Conservation (phyloP, 2,888 invertebrate species). For the Sphaerophoria taeniata region DNA sequence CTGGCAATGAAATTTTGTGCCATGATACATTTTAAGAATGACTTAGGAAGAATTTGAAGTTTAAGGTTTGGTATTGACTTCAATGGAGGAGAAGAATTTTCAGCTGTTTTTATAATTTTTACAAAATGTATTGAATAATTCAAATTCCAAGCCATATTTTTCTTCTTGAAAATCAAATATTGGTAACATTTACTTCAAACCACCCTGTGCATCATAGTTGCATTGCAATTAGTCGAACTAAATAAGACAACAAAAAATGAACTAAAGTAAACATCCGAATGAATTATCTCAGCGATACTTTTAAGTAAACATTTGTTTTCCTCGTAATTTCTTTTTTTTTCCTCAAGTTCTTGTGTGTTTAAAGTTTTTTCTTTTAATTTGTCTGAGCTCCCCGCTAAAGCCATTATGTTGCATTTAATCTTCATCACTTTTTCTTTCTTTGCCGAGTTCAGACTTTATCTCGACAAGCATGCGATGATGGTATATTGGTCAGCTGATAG, state of each 20-base stretch:
- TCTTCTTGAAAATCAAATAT: neutral
- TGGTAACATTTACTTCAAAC: neutral
- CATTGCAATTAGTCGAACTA: conserved; percentile 55
- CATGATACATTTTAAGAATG: neutral
- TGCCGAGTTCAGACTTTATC: conserved; percentile 56
- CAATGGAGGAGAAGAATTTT: neutral
- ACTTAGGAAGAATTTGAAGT: neutral
- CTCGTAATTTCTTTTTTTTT: conserved; percentile 3
- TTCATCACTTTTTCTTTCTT: conserved; percentile 71
- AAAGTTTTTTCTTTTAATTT: neutral
- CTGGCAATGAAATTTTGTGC: neutral
- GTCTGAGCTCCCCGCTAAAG: conserved; percentile 53
- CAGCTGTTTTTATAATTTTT: too few relatives aligned
- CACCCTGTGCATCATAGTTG: conserved; percentile 10
- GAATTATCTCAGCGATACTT: conserved; percentile 41
- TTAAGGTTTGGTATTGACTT: too few relatives aligned
- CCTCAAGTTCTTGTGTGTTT: neutral
- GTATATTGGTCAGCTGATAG: conserved; percentile 66
- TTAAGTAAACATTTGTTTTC: conserved; percentile 46
- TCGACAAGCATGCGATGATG: conserved; percentile 50
- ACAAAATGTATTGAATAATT: too few relatives aligned
- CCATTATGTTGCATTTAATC: conserved; percentile 72
- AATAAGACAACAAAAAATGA: conserved; percentile 26
- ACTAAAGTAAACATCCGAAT: conserved; percentile 56
- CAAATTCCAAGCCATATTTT: too few relatives aligned